These are phyloP conservation scores for Oreortyx pictus DNA, from an alignment of 2,797 vertebrate genomes.

Conservation along the genomic window DNA sequence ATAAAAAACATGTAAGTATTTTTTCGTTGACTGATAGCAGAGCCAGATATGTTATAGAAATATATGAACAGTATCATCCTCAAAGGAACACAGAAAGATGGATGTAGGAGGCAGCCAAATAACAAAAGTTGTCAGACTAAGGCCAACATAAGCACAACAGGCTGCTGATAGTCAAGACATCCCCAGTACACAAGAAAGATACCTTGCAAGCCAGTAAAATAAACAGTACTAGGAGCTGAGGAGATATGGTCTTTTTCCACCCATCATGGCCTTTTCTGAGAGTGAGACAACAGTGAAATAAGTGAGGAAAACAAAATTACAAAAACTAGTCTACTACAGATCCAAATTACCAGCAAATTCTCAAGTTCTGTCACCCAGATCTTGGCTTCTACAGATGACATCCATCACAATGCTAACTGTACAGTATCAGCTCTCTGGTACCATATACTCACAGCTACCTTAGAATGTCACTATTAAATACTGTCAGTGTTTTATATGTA, in stretches of 20 bases:
- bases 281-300: background rate
- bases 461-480: background rate
- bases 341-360: background rate
- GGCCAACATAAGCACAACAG: background rate
- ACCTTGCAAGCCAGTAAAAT: background rate
- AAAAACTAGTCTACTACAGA: background rate
- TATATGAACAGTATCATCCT: background rate
- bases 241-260: rapidly evolving
- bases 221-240: background rate
- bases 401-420: background rate
- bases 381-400: background rate
- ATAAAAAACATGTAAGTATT: background rate
- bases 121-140: background rate
- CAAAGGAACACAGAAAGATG: background rate
- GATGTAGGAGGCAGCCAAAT: background rate
- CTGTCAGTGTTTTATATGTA: background rate
- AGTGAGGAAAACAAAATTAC: background rate
- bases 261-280: background rate
- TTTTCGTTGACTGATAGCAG: background rate
- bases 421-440: background rate
- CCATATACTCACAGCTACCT: background rate
- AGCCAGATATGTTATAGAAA: background rate
- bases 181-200: background rate
- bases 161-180: background rate
- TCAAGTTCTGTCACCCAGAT: background rate